Percentiles rank a stretch among this genome's conserved stretches.
phyloP scores from a whole-genome alignment of 2,797 vertebrate species.

The Decapterus maruadsi region DNA sequence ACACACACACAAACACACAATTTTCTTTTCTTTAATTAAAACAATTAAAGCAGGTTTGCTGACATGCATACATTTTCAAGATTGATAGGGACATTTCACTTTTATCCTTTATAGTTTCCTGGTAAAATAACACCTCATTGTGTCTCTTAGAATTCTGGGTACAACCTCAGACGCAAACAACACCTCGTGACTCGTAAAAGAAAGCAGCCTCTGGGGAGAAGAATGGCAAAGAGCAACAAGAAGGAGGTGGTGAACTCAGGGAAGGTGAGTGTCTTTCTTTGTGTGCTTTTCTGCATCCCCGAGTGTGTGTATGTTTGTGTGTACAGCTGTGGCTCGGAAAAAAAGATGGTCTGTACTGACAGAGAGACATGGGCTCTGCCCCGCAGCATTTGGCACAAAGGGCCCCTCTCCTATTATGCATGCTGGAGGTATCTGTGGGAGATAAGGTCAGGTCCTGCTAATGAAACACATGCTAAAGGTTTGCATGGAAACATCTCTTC shows the following conservation, averaged over 20 bases:
- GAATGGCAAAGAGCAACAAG: slow-evolving; percentile 31
- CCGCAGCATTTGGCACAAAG: slow-evolving; percentile 80
- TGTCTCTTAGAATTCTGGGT: slow-evolving; percentile 34
- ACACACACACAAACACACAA: slow-evolving; percentile 7
- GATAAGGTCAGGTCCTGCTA: slow-evolving; percentile 79
- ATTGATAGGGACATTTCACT: slow-evolving; percentile 53
- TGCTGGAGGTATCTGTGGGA: slow-evolving; percentile 75
- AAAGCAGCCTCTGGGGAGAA: slow-evolving; percentile 40
- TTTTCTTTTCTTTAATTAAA: slow-evolving; percentile 76
- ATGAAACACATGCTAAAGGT: slow-evolving; percentile 80
- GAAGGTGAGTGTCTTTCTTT: slow-evolving; percentile 60
- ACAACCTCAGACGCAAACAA: slow-evolving; percentile 51
- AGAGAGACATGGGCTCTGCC: slow-evolving; percentile 64
- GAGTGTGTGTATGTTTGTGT: slow-evolving; percentile 65
- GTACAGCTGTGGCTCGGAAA: slow-evolving; percentile 75
- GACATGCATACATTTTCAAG: slow-evolving; percentile 64
- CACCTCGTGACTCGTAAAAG: slow-evolving; percentile 50
- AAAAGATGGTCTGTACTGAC: slow-evolving; percentile 53
- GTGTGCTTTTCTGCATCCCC: slow-evolving; percentile 58
- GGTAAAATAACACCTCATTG: slow-evolving; percentile 49
- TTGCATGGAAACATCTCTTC: slow-evolving; percentile 55
- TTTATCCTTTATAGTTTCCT: slow-evolving; percentile 39
- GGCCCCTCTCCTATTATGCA: slow-evolving; percentile 81
- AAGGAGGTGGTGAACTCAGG: slow-evolving; percentile 52
- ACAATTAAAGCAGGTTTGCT: slow-evolving; percentile 68